A percentile compares a stretch with the other conserved stretches of the same genome.
These are phyloP conservation scores for Pseudoatta argentina DNA, from an alignment of 1,140 invertebrate species.

Conservation along the genomic window DNA sequence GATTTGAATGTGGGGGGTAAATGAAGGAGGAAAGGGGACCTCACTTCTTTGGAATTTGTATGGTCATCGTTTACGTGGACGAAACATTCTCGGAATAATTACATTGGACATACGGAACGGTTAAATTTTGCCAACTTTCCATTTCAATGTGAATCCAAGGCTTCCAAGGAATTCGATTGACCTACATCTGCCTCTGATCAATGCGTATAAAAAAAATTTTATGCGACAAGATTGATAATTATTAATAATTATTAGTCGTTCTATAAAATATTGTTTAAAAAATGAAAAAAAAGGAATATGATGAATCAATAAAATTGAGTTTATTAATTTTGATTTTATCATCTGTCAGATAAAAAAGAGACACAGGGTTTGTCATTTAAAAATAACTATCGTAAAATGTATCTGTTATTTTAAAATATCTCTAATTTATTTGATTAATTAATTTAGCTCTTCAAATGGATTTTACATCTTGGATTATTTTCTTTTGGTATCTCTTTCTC, in stretches of 20 bases:
- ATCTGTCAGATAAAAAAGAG: neutral
- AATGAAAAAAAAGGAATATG: neutral
- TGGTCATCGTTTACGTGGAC: constrained; percentile 66
- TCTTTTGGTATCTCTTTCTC: neutral
- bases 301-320: neutral
- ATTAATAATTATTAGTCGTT: neutral
- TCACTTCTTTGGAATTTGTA: constrained; percentile 71
- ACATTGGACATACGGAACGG: constrained; percentile 24
- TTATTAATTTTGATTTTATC: neutral
- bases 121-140: constrained; percentile 51
- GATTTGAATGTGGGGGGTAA: constrained; percentile 23
- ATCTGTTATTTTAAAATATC: neutral
- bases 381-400: no score
- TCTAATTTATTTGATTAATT: constrained; percentile 1
- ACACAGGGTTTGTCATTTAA: neutral
- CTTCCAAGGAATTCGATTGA: constrained; percentile 33
- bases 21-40: constrained; percentile 27
- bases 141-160: constrained; percentile 40
- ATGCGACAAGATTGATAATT: neutral
- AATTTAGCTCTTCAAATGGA: neutral
- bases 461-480: neutral
- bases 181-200: constrained; percentile 12
- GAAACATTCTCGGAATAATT: constrained; percentile 51
- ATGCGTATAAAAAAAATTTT: neutral
- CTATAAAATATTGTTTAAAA: neutral